These are phyloP conservation scores for Palythoa heliodiscus DNA, from an alignment of 92 coral and sea anemone species.

Conservation along the genomic window DNA sequence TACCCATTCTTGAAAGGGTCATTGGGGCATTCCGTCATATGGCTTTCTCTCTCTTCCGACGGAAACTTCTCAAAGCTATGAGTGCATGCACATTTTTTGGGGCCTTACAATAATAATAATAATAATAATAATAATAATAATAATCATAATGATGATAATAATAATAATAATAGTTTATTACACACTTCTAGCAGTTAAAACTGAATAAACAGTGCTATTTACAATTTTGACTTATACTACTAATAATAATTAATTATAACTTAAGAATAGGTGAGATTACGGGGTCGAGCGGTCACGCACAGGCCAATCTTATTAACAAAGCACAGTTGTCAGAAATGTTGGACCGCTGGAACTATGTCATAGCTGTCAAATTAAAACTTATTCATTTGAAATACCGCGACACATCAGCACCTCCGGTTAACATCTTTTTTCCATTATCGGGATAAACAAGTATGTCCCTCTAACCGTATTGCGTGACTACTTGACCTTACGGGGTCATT, in stretches of 20 bases:
- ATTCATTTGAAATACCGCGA: not conserved
- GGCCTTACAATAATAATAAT: too few species aligned
- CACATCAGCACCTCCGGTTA: not conserved
- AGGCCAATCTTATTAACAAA: too few species aligned
- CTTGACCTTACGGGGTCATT: not conserved
- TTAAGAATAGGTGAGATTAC: conserved; percentile 56
- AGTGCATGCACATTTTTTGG: conserved; percentile 13
- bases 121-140: too few species aligned
- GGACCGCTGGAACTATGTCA: too few species aligned
- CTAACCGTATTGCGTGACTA: too few species aligned
- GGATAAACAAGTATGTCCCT: conserved; percentile 12
- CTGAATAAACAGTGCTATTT: too few species aligned
- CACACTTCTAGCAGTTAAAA: too few species aligned
- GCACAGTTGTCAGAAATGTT: not conserved
- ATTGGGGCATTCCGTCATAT: conserved; percentile 26
- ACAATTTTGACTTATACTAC: too few species aligned
- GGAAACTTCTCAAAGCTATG: conserved; percentile 41
- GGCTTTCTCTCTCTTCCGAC: not conserved
- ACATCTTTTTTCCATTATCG: not conserved
- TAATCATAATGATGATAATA: too few species aligned
- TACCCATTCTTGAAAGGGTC: conserved; percentile 46
- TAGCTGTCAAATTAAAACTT: not conserved
- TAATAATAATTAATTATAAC: too few species aligned
- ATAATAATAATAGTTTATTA: too few species aligned
- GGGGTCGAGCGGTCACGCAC: not conserved